These are phyloP conservation scores for Pygmarrhopalites habei DNA, from an alignment of 1,140 invertebrate species.

Conservation along the genomic window DNA sequence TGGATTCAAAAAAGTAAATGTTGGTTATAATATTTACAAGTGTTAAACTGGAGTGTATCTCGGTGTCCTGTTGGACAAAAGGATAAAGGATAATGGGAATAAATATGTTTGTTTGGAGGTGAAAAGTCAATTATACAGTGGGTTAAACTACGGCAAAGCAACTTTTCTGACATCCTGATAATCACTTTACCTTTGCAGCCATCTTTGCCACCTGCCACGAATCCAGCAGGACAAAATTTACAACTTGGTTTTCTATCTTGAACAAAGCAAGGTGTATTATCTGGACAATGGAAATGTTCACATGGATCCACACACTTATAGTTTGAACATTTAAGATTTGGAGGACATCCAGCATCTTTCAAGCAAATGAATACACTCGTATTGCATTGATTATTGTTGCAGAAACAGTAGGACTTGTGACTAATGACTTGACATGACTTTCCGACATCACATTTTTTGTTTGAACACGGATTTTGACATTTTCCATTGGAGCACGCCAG, in stretches of 20 bases:
- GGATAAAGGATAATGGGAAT: not conserved
- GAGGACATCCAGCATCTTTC: constrained; percentile 76
- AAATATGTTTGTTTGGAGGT: not conserved
- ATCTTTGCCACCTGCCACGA: constrained; percentile 76
- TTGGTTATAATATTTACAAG: too few species aligned
- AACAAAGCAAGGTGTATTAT: constrained; percentile 76
- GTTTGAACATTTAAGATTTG: constrained; percentile 72
- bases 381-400: constrained; percentile 69
- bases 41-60: too few species aligned
- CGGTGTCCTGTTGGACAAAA: too few species aligned
- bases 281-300: constrained; percentile 64
- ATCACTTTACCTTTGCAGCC: constrained; percentile 88
- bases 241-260: constrained; percentile 86
- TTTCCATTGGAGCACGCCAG: constrained; percentile 65
- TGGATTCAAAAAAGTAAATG: too few species aligned
- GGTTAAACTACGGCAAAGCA: constrained; percentile 10
- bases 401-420: constrained; percentile 75
- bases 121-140: not conserved
- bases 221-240: constrained; percentile 88
- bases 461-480: constrained; percentile 76
- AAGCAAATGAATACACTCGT: constrained; percentile 78
- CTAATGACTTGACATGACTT: constrained; percentile 78
- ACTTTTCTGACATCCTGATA: too few species aligned
- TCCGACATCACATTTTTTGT: constrained; percentile 60
- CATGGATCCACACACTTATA: constrained; percentile 86